Base-by-base conservation (phyloP, 2,797 vertebrate species). In the Liparis tanakae region DNA sequence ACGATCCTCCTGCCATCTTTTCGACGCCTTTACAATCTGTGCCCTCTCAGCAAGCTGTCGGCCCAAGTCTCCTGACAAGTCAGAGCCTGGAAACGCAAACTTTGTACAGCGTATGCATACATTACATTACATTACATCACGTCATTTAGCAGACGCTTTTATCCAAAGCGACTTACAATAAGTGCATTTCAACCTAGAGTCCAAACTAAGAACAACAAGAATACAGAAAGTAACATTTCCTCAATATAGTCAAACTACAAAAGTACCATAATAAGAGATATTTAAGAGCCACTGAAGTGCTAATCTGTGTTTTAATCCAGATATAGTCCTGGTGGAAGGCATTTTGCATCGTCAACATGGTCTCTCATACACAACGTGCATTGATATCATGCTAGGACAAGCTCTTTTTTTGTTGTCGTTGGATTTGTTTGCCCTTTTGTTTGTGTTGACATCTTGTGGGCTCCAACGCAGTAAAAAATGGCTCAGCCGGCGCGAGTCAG, bases 341-440 rank as follows among this genome's bases (percentile, higher is more conserved):
- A 3, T 18, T 56, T 43, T 50, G 46, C 36, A 57, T n/a, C 58
- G 20, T 70, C 55, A 48, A 62, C 48, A 67, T 68, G 54, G 41
- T 50, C 41, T 75, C 36, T 70, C 55, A 72, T 51, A 46, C 75
- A 70, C 65, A 53, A 72, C 44, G 33, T 12, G 0, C 39, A 57
- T 25, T 15, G 43, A 63, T 68, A 41, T 54, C 59, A 20, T 53
- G 33, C 56, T 56, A 30, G 73, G 46, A 67, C 53, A 63, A 73
- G 67, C 53, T 2, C 37, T 60, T 51, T 50, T 58, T 36, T 66
- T 85, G 70, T 86, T 70, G 74, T 78, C 83, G 74, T 78, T 82
- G 82, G 75, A 83, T 88, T 85, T 83, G 72, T 84, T 86, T 87
- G 81, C 81, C 80, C 80, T 85, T 85, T 79, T 85, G 89, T 80